Base-by-base conservation (phyloP, 2,113 vertebrate species). In the Lucifuga dentata region DNA sequence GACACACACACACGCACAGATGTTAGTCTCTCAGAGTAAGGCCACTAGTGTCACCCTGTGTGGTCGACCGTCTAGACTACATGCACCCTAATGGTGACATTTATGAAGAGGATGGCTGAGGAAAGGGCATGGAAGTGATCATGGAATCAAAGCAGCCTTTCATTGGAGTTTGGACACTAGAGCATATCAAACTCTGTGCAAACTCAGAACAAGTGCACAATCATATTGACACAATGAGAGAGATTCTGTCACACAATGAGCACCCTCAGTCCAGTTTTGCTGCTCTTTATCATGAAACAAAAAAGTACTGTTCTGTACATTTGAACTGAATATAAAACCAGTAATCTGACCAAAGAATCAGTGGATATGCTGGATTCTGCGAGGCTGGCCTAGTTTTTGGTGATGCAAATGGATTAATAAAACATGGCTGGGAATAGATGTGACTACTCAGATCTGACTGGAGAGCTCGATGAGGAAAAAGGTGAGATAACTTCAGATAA, bases 371-470 rank as follows among this genome's bases (percentile, higher is more conserved):
- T 38, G 50, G 51, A 26, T 52, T 73, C 70, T 70, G 62, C 51
- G 74, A 78, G 62, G 69, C 59, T 90, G 85, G 80, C 84, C 85
- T 88, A 88, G 67, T 86, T 91, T 81, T 71, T 35, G 46, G 53
- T 83, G 75, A 69, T 88, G 89, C 83, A 63, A 71, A 80, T 72
- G 32, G 73, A 86, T 86, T 86, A 82, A 90, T 84, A 87, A 93
- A 93, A 86, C 81, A 93, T 90, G 75, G 73, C 90, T 84, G 90
- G 80, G 84, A 90, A 90, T 78, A 81, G 74, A 82, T 84, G 73
- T 63, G 61, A 44, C 40, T 80, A 63, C 49, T 55, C 23, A 41
- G 55, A 57, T 57, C 60, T 68, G 80, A 82, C 76, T 80, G 44
- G 68, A 78, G 64, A 80, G 50, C 32, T 49, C 67, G 23, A 52